Base-by-base conservation (phyloP, 2,888 invertebrate species). In the Leptopilina myrica region DNA sequence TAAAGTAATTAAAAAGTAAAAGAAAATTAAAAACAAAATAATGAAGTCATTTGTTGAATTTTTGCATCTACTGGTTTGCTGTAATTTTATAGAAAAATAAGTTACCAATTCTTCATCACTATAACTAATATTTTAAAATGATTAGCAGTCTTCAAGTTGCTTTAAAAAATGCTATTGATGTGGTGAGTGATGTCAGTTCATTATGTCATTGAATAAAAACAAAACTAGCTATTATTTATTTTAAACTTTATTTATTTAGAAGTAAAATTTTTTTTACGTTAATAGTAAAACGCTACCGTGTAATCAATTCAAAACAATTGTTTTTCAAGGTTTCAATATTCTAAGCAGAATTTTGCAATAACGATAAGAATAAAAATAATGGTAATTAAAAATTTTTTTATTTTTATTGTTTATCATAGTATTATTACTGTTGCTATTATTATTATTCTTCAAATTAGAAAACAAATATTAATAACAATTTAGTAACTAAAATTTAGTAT, bases 131-230 rank as follows among this genome's bases (percentile, higher is more conserved):
- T 46, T 46, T 1, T 11, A 91, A 88, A 85, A 91, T 91, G 91
- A 91, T 91, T 83, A 91, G 91, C 82, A 89, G 91, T 85, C 88
- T 91, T 86, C 91, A 91, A 82, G 87, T 87, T 81, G 91, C 89
- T 81, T 82, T 91, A 83, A 91, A 89, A 87, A 91, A 90, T 90
- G 91, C 91, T 85, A 91, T 91, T 86, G 91, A 91, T 83, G 91
- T 91, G 90, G 91, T 91, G 85, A 91, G 91, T 90, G 82, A 8
- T 14, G 46, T 76, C 64, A 76, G 53, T 76, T 49, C 26, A 53
- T 53, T 65, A 46, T n/a, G 73, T 67, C 67, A 79, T 78, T 76
- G 46, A 43, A 43, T 6, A 43, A 43, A 43, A 43, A 43, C 6
- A 43, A 43, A 43, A 43, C 8, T 43, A 7, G 8, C 43, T 43